These are phyloP conservation scores for Chinchilla lanigera DNA, from an alignment of 2,113 vertebrate species.

Conservation along the genomic window DNA sequence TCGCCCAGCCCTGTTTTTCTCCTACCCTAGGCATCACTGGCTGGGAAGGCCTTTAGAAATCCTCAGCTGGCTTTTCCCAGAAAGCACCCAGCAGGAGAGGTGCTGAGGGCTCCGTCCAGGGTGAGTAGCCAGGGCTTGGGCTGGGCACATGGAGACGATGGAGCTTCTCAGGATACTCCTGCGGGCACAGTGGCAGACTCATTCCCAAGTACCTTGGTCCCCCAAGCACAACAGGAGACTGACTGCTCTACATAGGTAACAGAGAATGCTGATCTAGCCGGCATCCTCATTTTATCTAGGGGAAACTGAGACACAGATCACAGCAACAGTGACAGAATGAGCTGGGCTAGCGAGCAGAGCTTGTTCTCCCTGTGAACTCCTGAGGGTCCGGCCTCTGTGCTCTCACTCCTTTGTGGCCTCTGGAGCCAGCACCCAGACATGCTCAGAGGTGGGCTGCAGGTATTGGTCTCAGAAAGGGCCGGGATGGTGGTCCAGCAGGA, in stretches of 20 bases:
- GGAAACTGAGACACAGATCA: neutral
- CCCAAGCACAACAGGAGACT: neutral
- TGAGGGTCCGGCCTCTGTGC: neutral
- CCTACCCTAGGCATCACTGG: neutral
- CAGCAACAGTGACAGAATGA: neutral
- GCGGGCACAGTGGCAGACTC: accelerated
- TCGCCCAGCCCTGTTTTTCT: neutral
- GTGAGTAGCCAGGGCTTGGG: neutral
- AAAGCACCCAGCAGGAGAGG: neutral
- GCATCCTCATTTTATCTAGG: neutral
- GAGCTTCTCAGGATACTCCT: neutral
- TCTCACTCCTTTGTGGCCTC: accelerated
- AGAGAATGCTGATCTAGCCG: neutral
- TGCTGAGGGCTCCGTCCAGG: neutral
- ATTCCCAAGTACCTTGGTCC: neutral
- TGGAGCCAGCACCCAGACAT: neutral
- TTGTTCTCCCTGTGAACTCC: neutral
- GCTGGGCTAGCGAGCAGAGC: neutral
- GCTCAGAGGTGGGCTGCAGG: neutral
- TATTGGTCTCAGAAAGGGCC: neutral
- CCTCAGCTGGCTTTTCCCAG: neutral
- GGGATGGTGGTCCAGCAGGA: neutral
- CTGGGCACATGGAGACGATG: accelerated
- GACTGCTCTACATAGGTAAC: accelerated
- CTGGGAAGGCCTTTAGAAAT: neutral